Conservation (phyloP, 2,797 vertebrate species). For the Champsocephalus gunnari region DNA sequence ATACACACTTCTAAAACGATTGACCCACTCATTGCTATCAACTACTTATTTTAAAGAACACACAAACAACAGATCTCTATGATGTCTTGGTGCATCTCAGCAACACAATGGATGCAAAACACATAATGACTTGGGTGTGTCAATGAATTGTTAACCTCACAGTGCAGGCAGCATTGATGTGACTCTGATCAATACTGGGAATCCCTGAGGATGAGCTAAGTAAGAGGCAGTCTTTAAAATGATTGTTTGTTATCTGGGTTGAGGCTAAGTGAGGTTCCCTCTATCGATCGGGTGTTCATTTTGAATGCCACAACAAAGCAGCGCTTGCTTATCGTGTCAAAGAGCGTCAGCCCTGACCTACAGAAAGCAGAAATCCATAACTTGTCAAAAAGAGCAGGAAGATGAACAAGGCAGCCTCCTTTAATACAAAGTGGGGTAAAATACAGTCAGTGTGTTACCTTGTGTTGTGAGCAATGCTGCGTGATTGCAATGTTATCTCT, state of each 20-base stretch:
- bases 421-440: neutral
- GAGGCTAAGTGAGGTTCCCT: constrained; percentile 38
- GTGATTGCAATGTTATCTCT: constrained; percentile 21
- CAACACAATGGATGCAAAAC: neutral
- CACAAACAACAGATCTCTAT: neutral
- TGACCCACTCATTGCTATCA: neutral
- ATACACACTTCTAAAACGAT: neutral
- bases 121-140: neutral
- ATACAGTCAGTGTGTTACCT: neutral
- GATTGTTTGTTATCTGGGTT: constrained; percentile 52
- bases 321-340: constrained; percentile 35
- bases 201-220: constrained; percentile 61
- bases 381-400: constrained; percentile 6
- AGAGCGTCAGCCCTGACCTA: constrained; percentile 15
- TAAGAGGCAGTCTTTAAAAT: constrained; percentile 51
- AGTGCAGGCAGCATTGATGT: neutral
- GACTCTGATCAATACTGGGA: constrained; percentile 47
- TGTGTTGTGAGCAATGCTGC: constrained; percentile 11
- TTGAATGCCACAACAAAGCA: constrained; percentile 37
- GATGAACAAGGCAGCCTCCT: constrained; percentile 19
- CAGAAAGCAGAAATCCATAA: constrained; percentile 25
- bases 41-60: neutral
- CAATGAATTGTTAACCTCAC: constrained; percentile 4
- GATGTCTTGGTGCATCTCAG: neutral
- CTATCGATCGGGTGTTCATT: constrained; percentile 50